A percentile compares a stretch with the other conserved stretches of the same genome.
These are phyloP conservation scores for Drosophila paramelanica DNA, from an alignment of 2,888 invertebrate species.

Conservation along the genomic window DNA sequence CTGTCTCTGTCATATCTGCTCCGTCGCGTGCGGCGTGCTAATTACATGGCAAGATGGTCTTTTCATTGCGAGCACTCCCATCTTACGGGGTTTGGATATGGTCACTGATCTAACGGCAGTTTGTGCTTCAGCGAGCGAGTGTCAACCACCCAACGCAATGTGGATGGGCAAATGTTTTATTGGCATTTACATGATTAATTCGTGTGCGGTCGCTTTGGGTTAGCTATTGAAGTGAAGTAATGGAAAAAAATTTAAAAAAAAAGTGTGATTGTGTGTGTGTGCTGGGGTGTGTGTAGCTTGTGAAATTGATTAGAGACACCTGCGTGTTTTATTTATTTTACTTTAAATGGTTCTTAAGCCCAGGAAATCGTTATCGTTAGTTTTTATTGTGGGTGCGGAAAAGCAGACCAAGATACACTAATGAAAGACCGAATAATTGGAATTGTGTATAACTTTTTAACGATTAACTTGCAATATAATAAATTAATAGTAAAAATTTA, in stretches of 20 bases:
- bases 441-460: background rate
- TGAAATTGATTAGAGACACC: constrained; percentile 55
- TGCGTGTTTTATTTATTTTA: constrained; percentile 30
- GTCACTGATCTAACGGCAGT: constrained; percentile 40
- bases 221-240: constrained; percentile 52
- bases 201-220: constrained; percentile 44
- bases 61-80: constrained; percentile 57
- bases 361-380: background rate
- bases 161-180: constrained; percentile 27
- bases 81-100: constrained; percentile 8
- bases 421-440: too few species aligned
- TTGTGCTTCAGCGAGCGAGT: constrained; percentile 44
- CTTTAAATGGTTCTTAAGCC: constrained; percentile 15
- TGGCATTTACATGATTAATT: constrained; percentile 74
- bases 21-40: constrained; percentile 77
- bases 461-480: too few species aligned
- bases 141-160: constrained; percentile 15
- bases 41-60: constrained; percentile 79
- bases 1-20: constrained; percentile 13
- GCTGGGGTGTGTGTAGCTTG: constrained; percentile 32
- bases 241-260: constrained; percentile 1
- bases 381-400: background rate
- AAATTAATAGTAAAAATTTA: too few species aligned
- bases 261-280: background rate
- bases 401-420: background rate